Percentiles rank a stretch among this genome's conserved stretches.
phyloP scores from a whole-genome alignment of 2,888 invertebrate species.

The Zaprionus lineosus region DNA sequence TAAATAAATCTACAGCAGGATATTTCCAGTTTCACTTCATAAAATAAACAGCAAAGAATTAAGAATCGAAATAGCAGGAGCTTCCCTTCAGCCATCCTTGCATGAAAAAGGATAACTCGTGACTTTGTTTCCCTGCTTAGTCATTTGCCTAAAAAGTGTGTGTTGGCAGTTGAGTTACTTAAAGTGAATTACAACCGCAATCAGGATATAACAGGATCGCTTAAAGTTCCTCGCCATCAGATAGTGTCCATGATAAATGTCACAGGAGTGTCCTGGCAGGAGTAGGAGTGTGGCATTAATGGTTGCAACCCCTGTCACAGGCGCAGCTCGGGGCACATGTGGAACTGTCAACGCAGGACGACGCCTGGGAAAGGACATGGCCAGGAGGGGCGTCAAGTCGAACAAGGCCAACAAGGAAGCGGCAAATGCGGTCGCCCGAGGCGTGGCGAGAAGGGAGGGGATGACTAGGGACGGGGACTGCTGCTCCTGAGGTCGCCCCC shows the following conservation, averaged over 20 bases:
- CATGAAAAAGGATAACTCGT: too few species aligned
- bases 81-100: too few species aligned
- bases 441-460: neutral
- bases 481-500: slow-evolving; percentile 23
- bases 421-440: neutral
- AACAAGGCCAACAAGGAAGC: neutral
- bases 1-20: too few species aligned
- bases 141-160: too few species aligned
- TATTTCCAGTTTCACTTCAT: too few species aligned
- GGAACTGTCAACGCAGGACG: slow-evolving; percentile 21
- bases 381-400: neutral
- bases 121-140: too few species aligned
- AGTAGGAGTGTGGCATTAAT: too few species aligned
- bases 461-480: neutral
- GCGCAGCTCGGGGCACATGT: slow-evolving; percentile 22
- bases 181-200: neutral
- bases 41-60: too few species aligned
- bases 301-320: slow-evolving; percentile 30
- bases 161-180: neutral
- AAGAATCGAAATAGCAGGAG: too few species aligned
- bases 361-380: neutral
- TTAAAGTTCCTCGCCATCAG: slow-evolving; percentile 12
- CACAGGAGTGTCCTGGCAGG: slow-evolving; percentile 6
- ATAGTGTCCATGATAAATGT: slow-evolving; percentile 14
- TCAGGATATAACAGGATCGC: neutral